Percentiles rank a stretch among this genome's conserved stretches.
Evolutionary conservation across 2,888 invertebrate species (phyloP).

Genomic region (Blera fallax): DNA sequence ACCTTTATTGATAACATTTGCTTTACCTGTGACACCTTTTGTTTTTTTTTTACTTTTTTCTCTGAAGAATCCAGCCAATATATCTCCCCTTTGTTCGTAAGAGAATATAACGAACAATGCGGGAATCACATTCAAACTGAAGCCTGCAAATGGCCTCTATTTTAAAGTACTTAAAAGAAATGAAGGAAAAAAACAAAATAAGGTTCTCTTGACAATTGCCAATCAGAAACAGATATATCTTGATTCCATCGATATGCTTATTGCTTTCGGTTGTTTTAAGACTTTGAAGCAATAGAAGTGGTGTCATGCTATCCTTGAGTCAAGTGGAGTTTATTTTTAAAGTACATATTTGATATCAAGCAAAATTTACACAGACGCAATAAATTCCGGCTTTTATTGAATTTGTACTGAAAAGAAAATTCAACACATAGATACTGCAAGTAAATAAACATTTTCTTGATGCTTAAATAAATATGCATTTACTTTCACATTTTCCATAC

Average conservation of each 20-base stretch:
- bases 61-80: background rate
- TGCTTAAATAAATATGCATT: background rate
- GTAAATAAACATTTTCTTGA: no score
- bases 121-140: background rate
- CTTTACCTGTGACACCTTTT: background rate
- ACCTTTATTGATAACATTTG: background rate
- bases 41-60: background rate
- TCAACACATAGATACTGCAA: no score
- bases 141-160: background rate
- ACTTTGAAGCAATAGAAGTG: background rate
- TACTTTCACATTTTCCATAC: background rate
- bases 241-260: background rate
- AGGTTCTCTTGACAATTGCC: background rate
- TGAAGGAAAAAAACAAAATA: background rate
- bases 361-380: no score
- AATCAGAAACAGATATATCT: background rate
- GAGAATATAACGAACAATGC: background rate
- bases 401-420: no score
- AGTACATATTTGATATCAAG: no score
- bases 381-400: no score
- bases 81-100: background rate
- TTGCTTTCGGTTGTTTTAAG: background rate
- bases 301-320: background rate
- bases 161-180: background rate
- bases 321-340: background rate